Conservation (phyloP, 2,888 invertebrate genomes). For the Cheilosia variabilis region DNA sequence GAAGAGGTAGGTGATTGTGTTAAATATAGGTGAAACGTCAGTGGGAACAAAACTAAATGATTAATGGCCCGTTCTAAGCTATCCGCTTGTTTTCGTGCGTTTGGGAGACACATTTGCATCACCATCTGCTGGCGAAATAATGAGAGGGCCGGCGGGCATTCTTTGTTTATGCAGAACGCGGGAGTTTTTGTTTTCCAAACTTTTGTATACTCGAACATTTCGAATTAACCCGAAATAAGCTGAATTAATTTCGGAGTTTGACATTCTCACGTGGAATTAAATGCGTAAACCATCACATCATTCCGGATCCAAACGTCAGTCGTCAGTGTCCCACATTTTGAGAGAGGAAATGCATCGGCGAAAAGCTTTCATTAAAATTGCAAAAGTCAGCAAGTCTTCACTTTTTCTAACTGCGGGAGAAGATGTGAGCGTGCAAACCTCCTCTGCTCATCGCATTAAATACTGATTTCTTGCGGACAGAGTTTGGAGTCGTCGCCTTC, state of each 20-base stretch:
- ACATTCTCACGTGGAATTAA: no score
- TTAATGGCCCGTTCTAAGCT: not conserved
- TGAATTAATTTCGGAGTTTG: no score
- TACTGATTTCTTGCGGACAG: not conserved
- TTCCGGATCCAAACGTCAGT: not conserved
- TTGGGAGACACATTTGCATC: no score
- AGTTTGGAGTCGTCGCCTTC: not conserved
- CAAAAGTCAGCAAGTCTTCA: no score
- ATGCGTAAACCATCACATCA: no score
- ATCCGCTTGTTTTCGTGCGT: no score
- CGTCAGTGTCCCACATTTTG: not conserved
- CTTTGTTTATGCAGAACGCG: no score
- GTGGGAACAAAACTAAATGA: constrained; percentile 3
- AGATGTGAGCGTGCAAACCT: not conserved
- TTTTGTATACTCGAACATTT: no score
- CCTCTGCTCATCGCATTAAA: not conserved
- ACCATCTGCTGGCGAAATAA: no score
- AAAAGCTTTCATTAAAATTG: not conserved
- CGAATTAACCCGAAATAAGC: no score
- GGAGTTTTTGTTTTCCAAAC: no score
- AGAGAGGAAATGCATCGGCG: not conserved
- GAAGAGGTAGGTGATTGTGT: not conserved
- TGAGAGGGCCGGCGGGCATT: no score
- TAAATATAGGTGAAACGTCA: not conserved
- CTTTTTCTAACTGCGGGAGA: not conserved